phyloP scores from a whole-genome alignment of 2,797 vertebrate genomes.

The Hyperoplus lanceolatus region DNA sequence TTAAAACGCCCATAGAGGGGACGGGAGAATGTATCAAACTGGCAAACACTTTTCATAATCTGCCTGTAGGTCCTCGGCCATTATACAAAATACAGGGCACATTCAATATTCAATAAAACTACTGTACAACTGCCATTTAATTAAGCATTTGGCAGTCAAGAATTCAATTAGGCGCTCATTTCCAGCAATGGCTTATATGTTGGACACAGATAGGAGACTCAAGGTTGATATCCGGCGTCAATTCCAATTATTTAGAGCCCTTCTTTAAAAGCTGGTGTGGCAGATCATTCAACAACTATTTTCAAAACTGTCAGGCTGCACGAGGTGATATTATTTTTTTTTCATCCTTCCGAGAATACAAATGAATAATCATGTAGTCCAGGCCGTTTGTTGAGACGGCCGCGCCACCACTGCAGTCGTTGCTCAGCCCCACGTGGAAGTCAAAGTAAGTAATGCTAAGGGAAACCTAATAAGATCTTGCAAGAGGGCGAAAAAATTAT shows the following conservation, averaged over 20 bases:
- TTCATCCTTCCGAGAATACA: slow-evolving; percentile 54
- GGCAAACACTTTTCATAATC: slow-evolving; percentile 60
- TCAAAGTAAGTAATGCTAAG: slow-evolving; percentile 92
- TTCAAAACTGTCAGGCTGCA: slow-evolving; percentile 58
- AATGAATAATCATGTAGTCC: slow-evolving; percentile 64
- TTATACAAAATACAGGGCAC: slow-evolving; percentile 63
- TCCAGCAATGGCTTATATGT: slow-evolving; percentile 64
- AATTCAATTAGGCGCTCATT: slow-evolving; percentile 83
- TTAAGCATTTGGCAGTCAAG: slow-evolving; percentile 77
- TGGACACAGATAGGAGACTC: slow-evolving; percentile 64
- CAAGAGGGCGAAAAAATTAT: slow-evolving; percentile 84
- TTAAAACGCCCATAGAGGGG: slow-evolving; percentile 62
- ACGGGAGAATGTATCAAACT: slow-evolving; percentile 46
- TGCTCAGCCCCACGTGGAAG: slow-evolving; percentile 57
- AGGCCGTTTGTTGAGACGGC: slow-evolving; percentile 21
- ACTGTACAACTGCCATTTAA: slow-evolving; percentile 73
- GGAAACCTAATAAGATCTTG: slow-evolving; percentile 91
- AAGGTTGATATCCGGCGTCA: slow-evolving; percentile 65
- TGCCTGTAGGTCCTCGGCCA: slow-evolving; percentile 63
- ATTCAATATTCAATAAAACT: slow-evolving; percentile 70
- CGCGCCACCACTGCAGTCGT: background rate
- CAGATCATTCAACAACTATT: slow-evolving; percentile 64
- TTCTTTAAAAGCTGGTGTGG: slow-evolving; percentile 47
- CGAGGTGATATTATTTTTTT: slow-evolving; percentile 47
- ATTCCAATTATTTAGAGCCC: slow-evolving; percentile 76